phyloP scores from a whole-genome alignment of 2,113 vertebrate species.

The Heloderma charlesbogerti region DNA sequence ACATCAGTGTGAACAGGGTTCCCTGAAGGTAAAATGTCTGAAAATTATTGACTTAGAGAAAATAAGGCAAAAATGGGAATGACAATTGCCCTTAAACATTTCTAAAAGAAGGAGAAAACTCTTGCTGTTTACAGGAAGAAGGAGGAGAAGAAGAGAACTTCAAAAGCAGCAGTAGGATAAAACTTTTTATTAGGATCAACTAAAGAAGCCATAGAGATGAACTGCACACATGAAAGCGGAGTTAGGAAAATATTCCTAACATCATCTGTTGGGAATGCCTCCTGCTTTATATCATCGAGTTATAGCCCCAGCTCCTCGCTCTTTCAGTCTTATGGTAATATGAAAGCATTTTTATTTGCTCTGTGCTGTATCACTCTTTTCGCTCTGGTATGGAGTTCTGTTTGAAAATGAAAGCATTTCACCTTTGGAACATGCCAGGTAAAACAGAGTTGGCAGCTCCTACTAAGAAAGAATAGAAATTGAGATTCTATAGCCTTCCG shows the following conservation, averaged over 20 bases:
- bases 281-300: not conserved
- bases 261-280: not conserved
- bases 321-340: not conserved
- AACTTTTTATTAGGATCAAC: not conserved
- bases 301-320: not conserved
- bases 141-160: too few species aligned
- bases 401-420: conserved; percentile 53
- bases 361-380: conserved; percentile 45
- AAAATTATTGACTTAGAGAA: not conserved
- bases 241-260: not conserved
- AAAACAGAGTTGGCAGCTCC: not conserved
- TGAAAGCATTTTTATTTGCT: conserved; percentile 41
- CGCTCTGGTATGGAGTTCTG: not conserved
- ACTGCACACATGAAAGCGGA: not conserved
- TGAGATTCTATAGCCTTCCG: too few species aligned
- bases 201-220: not conserved
- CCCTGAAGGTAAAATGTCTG: not conserved
- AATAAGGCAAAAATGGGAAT: not conserved
- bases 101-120: not conserved
- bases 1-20: not conserved
- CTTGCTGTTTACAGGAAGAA: not conserved
- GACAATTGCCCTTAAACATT: not conserved
- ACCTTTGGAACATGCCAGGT: conserved; percentile 33
- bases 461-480: not conserved
- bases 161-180: not conserved